Evolutionary conservation across 2,113 vertebrate species (phyloP).

Genomic region (Patagioenas fasciata): DNA sequence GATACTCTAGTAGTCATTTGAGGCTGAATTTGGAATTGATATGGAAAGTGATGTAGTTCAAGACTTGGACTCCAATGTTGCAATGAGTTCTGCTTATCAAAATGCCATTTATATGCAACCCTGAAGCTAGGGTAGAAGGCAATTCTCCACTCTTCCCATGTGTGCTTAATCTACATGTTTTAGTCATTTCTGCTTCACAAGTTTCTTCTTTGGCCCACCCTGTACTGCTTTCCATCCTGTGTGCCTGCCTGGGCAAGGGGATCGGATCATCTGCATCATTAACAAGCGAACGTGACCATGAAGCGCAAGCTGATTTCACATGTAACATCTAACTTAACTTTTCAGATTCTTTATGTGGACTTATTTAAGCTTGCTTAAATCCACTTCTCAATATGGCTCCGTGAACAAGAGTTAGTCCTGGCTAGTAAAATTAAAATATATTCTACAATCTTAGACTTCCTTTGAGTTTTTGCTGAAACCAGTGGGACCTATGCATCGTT

Average conservation of each 20-base stretch:
- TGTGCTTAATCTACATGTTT: neutral
- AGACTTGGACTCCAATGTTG: neutral
- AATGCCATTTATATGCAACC: neutral
- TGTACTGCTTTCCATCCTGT: neutral
- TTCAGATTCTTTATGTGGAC: neutral
- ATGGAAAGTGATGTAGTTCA: neutral
- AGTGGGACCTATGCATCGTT: neutral
- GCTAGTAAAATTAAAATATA: neutral
- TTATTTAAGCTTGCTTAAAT: neutral
- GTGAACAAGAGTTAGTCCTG: neutral
- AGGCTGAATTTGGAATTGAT: neutral
- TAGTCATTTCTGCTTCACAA: neutral
- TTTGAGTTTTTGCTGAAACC: conserved; percentile 14
- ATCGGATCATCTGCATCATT: neutral
- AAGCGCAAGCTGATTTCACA: neutral
- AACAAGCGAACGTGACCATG: neutral
- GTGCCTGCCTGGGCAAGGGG: no score
- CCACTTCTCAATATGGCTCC: neutral
- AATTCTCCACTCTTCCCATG: neutral
- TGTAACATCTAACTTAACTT: neutral
- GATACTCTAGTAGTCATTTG: neutral
- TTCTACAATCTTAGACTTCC: neutral
- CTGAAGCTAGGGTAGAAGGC: neutral
- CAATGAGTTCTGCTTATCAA: neutral
- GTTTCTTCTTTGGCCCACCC: neutral